Evolutionary conservation across 2,888 invertebrate genomes (phyloP).

Genomic region (Caradrina kadenii): DNA sequence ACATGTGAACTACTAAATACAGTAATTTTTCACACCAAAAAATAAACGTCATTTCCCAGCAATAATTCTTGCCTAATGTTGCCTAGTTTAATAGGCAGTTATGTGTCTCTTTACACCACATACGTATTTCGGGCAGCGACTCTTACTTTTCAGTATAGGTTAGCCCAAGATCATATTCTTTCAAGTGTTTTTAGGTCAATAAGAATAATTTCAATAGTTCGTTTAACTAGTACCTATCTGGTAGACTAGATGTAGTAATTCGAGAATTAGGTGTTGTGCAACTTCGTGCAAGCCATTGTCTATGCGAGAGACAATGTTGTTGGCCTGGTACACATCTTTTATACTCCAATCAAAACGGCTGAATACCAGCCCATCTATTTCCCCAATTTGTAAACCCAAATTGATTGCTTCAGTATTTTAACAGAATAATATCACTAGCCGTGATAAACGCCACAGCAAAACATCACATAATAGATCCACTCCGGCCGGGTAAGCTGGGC

Average conservation of each 20-base stretch:
- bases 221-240: no score
- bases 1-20: no score
- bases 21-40: no score
- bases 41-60: no score
- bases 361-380: not conserved
- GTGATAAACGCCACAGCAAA: conserved; percentile 57
- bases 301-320: not conserved
- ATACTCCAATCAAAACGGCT: not conserved
- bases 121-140: no score
- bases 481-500: conserved; percentile 60
- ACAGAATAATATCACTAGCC: conserved; percentile 43
- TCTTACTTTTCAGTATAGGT: no score
- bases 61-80: no score
- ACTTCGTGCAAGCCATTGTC: not conserved
- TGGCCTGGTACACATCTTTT: not conserved
- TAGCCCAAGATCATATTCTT: no score
- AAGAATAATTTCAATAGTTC: no score
- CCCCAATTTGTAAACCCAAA: not conserved
- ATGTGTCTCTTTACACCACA: no score
- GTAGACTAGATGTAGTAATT: not conserved
- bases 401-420: conserved; percentile 32
- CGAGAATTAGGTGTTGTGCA: not conserved
- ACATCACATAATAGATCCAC: conserved; percentile 67
- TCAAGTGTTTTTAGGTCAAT: no score
- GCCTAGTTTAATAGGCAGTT: no score